Base-by-base conservation (phyloP, 2,113 vertebrate genomes). In the Microcebus griseorufus region DNA sequence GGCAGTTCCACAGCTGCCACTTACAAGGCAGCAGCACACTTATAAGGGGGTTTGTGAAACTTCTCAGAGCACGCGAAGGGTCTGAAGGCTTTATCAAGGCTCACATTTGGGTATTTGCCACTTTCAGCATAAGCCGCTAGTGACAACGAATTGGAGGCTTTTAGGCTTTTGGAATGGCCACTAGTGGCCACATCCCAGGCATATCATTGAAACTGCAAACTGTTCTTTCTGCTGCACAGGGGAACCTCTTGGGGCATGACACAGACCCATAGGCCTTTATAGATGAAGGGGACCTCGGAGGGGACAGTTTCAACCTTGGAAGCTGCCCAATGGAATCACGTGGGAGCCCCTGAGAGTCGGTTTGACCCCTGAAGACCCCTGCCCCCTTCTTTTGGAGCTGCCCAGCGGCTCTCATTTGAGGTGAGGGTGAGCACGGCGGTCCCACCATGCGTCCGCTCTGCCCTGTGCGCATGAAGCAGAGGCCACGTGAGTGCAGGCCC, bases 41-140 rank as follows among this genome's bases (percentile, higher is more conserved):
- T 65, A 48, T 6, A 34, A 65, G 29, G 7, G 18, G 55, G 75
- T 39, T 75, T 83, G 90, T 70, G 64, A 8, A 62, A 64, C 97
- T 67, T 0, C 25, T 90, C 72, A 97, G 97, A 91, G 98, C 97
- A 98, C 62, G 79, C 93, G 85, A 95, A 93, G 51, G 37, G 81
- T 96, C 58, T 90, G 72, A n/a, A 32, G 62, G 75, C 58, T 65
- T 81, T 85, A 93, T 29, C 29, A 25, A 20, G 1, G 83, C 95
- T 97, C 95, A 88, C 32, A 3, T 42, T 14, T 42, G 58, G 32
- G n/a, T 22, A 53, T 73, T 23, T 39, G 62, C 53, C n/a, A n/a
- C n/a, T 79, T 94, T 73, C 11, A 72, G 73, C 25, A 32, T 67
- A 17, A 73, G 48, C n/a, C 58, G 32, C 39, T 58, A 23, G 25